Conservation (phyloP, 2,113 vertebrate genomes). For the Nesoenas mayeri region DNA sequence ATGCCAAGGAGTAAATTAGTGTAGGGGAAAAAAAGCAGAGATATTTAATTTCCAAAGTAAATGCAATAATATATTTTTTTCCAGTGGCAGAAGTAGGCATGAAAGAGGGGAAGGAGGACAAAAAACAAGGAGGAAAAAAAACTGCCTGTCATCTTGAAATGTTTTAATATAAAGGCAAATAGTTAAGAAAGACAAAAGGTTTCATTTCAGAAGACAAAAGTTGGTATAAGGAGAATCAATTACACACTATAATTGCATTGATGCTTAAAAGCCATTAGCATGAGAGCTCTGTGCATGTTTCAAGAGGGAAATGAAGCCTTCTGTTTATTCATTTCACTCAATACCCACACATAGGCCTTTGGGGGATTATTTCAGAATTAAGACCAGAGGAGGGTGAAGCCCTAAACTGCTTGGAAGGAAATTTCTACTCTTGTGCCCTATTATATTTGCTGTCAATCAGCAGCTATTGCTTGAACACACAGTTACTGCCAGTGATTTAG, state of each 20-base stretch:
- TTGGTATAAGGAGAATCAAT: neutral
- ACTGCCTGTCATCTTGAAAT: neutral
- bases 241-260: conserved; percentile 29
- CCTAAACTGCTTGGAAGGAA: neutral
- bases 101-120: neutral
- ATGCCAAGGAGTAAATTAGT: neutral
- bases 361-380: conserved; percentile 35
- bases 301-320: neutral
- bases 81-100: neutral
- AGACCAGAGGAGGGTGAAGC: conserved; percentile 1
- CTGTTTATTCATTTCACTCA: conserved; percentile 38
- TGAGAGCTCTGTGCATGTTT: neutral
- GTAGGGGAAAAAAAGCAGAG: neutral
- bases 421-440: neutral
- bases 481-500: neutral
- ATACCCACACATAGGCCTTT: neutral
- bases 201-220: conserved; percentile 34
- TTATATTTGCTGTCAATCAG: neutral
- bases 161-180: neutral
- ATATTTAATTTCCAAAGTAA: neutral
- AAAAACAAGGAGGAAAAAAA: neutral
- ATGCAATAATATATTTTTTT: neutral
- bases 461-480: neutral
- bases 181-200: neutral
- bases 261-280: conserved; percentile 37